Conservation (phyloP, 2,113 vertebrate genomes). For the Electrona antarctica region DNA sequence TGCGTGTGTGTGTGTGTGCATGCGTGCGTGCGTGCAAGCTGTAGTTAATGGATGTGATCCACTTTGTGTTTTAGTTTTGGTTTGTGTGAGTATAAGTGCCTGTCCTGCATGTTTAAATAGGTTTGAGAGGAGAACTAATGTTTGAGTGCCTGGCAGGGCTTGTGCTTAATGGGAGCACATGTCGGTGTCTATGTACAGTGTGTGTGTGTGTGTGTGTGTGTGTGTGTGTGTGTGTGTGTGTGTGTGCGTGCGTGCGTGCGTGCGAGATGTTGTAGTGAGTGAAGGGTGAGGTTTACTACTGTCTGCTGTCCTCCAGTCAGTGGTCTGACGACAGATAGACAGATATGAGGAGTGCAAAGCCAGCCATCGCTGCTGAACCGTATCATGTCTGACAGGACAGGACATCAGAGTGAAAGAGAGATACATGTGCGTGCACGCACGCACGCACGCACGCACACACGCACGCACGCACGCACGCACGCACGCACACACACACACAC, state of each 20-base stretch:
- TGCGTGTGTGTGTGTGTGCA: background rate
- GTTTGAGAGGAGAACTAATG: no score
- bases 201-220: background rate
- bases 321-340: conserved; percentile 40
- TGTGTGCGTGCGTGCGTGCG: background rate
- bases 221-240: background rate
- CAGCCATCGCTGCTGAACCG: conserved; percentile 44
- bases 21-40: conserved; percentile 13
- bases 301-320: conserved; percentile 41
- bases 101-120: no score
- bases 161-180: background rate
- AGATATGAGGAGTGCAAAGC: conserved; percentile 26
- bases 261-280: conserved; percentile 14
- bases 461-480: background rate
- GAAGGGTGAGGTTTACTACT: conserved; percentile 60
- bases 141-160: no score
- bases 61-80: conserved; percentile 10
- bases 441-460: conserved; percentile 1
- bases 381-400: conserved; percentile 51
- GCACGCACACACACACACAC: background rate
- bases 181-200: no score
- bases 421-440: background rate
- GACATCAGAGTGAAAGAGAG: background rate
- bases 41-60: conserved; percentile 33
- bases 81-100: conserved; percentile 5